Base-by-base conservation (phyloP, 2,797 vertebrate species). In the Spondyliosoma cantharus region DNA sequence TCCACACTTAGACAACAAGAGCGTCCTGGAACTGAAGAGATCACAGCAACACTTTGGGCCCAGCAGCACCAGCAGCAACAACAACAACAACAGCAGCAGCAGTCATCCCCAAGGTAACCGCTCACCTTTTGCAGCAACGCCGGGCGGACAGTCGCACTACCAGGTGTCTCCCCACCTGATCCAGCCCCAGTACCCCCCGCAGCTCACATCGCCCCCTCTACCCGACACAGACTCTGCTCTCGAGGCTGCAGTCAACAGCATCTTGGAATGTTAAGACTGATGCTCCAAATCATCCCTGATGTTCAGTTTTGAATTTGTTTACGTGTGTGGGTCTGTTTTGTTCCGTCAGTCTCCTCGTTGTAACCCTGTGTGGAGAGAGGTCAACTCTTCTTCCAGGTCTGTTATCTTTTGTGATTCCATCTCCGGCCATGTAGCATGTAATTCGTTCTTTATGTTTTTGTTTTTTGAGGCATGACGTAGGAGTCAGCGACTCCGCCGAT, bases 241-340 rank as follows among this genome's bases (percentile, higher is more conserved):
- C 84, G 98, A 99, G 96, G 98, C 98, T 54, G 98, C 98, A 84
- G 98, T 99, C 95, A 99, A 99, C 96, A 99, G 98, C 96, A 99
- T 99, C 93, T 93, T 99, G 92, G 97, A 99, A 96, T 99, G 98
- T 96, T 99, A 96, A 87, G 93, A 93, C 93, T 20, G 78, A 78
- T 14, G 90, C 90, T 85, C 85, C 89, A 80, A 80, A 82, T 88
- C 70, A 49, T 53, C 76, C 70, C 53, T 13, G 20, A 25, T 29
- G 42, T 73, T 46, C 57, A 27, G 63, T 59, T 82, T 64, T 13
- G 12, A 45, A 43, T 74, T 74, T 22, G 71, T 67, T 43, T 76
- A 37, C 69, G 54, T 56, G 60, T 71, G 32, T 53, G 42, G 52
- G 32, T 60, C n/a, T 52, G 4, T 63, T 0, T 72, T 75, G 22